Base-by-base conservation (phyloP, 2,113 vertebrate genomes). In the Clarias macrocephalus region DNA sequence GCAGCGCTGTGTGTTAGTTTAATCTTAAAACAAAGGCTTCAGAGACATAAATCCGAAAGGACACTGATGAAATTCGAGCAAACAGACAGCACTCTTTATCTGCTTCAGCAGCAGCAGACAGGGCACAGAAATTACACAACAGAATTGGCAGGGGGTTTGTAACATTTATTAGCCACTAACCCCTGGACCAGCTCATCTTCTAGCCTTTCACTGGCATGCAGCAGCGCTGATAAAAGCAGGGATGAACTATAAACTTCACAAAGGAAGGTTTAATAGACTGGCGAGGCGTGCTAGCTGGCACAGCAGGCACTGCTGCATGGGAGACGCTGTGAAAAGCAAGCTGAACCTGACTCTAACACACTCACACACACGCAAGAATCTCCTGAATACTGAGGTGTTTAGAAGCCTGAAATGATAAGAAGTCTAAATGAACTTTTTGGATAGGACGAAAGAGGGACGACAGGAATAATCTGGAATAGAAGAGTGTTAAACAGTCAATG, bases 171-270 rank as follows among this genome's bases (percentile, higher is more conserved):
- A 88, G 84, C 56, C 21, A 52, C 30, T 85, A 87, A 82, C 75
- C 83, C 83, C 56, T 85, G 62, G 84, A 70, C 80, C 82, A 85
- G 87, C 88, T 87, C 88, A 56, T 83, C 82, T 85, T 85, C 75
- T 83, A 84, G 59, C 65, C 48, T 84, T 79, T 76, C 66, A 82
- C 79, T 89, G 83, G n/a, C 66, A 63, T 33, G 48, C 80, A 25
- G 42, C 73, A 60, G 42, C 25, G 56, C 82, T 85, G 89, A 90
- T 87, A 90, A 85, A 80, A 82, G 83, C 66, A 79, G 65, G 56
- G 68, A 62, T 15, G n/a, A 83, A 86, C 63, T 80, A 80, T 80
- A 60, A 80, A 60, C 56, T 59, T 21, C 56, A 59, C 28, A 23
- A 28, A 80, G 77, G 56, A 80, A 80, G 77, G 28, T 19, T 80